Percentiles rank a stretch among this genome's conserved stretches.
phyloP scores from a whole-genome alignment of 2,888 invertebrate species.

The Lochmaea capreae region DNA sequence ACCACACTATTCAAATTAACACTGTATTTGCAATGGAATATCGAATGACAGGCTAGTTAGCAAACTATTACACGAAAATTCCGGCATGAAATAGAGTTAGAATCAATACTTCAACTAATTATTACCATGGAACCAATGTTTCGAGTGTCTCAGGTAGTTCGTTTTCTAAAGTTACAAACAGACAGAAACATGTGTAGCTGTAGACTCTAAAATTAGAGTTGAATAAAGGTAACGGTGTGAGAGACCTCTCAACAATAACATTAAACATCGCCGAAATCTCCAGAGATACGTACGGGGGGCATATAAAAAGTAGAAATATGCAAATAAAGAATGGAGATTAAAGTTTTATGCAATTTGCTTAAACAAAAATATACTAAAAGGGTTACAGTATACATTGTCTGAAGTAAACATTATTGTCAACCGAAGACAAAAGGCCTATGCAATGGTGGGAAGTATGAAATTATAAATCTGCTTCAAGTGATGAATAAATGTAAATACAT shows the following conservation, averaged over 20 bases:
- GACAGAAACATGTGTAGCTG: slow-evolving; percentile 9
- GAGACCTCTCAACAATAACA: neutral
- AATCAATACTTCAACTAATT: slow-evolving; percentile 3
- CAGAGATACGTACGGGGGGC: neutral
- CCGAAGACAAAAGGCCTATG: no score
- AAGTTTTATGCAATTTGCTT: no score
- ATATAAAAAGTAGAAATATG: neutral
- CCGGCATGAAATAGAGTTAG: neutral
- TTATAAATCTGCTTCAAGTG: no score
- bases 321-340: neutral
- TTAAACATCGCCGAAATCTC: neutral
- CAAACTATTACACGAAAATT: neutral
- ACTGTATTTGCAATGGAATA: neutral
- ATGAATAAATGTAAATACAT: no score
- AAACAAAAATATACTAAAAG: no score
- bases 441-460: no score
- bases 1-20: neutral
- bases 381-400: no score
- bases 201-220: slow-evolving; percentile 4
- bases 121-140: neutral
- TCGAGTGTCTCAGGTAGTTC: neutral
- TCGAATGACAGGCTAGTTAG: neutral
- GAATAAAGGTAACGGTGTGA: neutral
- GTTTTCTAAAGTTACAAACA: slow-evolving; percentile 4
- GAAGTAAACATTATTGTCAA: no score